phyloP scores from a whole-genome alignment of 2,797 vertebrate species.

The Sebastes umbrosus region DNA sequence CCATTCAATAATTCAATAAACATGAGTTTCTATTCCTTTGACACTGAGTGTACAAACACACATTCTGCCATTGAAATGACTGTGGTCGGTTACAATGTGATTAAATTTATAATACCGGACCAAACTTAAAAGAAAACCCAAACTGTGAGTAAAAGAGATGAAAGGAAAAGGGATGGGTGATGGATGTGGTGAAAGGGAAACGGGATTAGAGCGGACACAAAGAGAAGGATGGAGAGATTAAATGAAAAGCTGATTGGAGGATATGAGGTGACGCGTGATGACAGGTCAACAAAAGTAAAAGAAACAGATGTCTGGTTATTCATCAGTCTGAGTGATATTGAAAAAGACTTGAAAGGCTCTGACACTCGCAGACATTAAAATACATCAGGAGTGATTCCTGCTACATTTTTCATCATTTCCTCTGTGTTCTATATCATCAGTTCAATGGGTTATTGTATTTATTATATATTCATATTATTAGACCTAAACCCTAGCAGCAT shows the following conservation, averaged over 20 bases:
- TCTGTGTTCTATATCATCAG: not conserved
- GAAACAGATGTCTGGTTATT: constrained; percentile 60
- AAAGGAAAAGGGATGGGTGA: constrained; percentile 20
- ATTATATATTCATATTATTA: not conserved
- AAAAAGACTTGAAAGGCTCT: constrained; percentile 50
- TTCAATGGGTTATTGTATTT: not conserved
- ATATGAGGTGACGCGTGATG: constrained; percentile 47
- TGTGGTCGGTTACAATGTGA: not conserved
- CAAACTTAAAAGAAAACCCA: constrained; percentile 8
- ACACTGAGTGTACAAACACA: not conserved
- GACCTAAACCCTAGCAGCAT: not conserved
- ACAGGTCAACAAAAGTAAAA: constrained; percentile 61
- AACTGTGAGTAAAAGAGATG: constrained; percentile 33
- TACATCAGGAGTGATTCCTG: not conserved
- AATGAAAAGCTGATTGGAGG: constrained; percentile 65
- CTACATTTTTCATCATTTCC: not conserved
- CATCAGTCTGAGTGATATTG: constrained; percentile 47
- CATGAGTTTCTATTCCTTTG: not conserved
- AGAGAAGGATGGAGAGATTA: constrained; percentile 63
- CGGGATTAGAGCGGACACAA: constrained; percentile 62
- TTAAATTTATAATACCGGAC: constrained; percentile 7
- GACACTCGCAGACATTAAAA: constrained; percentile 32
- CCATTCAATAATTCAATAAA: not conserved
- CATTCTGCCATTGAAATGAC: not conserved
- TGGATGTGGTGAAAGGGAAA: constrained; percentile 41